Percentiles rank a stretch among this genome's conserved stretches.
phyloP scores from a whole-genome alignment of 2,888 invertebrate genomes.

The Globia sparganii region DNA sequence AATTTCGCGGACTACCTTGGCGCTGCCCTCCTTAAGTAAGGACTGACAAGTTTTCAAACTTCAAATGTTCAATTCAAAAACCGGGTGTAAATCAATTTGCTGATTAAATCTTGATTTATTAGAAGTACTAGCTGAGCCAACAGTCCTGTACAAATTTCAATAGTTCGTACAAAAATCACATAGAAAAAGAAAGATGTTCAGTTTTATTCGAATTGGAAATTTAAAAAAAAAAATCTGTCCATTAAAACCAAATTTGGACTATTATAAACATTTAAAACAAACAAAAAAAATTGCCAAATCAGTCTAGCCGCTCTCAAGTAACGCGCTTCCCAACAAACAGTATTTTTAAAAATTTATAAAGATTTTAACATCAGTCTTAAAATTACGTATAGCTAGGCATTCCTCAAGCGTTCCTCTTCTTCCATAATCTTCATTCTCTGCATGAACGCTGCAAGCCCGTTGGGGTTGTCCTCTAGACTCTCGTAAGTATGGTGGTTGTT shows the following conservation, averaged over 20 bases:
- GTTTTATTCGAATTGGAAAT: neutral
- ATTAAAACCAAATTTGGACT: neutral
- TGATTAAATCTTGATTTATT: neutral
- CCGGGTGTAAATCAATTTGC: neutral
- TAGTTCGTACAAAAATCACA: neutral
- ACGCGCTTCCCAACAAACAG: neutral
- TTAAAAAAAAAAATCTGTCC: neutral
- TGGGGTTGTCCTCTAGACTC: constrained; percentile 45
- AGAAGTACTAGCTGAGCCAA: neutral
- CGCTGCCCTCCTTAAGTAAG: too few species aligned
- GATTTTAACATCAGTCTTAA: constrained; percentile 29
- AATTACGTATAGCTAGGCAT: constrained; percentile 17
- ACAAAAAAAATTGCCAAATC: neutral
- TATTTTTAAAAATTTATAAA: neutral
- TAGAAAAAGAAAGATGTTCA: neutral
- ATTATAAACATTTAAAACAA: neutral
- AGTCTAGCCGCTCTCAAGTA: neutral
- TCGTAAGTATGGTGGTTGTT: constrained; percentile 61
- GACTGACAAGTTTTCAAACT: too few species aligned
- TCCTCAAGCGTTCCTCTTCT: constrained; percentile 48
- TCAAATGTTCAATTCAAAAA: neutral
- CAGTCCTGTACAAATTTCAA: neutral
- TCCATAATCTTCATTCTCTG: constrained; percentile 60
- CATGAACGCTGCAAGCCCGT: constrained; percentile 68
- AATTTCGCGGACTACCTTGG: too few species aligned